A percentile compares a stretch with the other conserved stretches of the same genome.
phyloP scores from a whole-genome alignment of 2,888 invertebrate genomes.

The Prosapia bicincta region DNA sequence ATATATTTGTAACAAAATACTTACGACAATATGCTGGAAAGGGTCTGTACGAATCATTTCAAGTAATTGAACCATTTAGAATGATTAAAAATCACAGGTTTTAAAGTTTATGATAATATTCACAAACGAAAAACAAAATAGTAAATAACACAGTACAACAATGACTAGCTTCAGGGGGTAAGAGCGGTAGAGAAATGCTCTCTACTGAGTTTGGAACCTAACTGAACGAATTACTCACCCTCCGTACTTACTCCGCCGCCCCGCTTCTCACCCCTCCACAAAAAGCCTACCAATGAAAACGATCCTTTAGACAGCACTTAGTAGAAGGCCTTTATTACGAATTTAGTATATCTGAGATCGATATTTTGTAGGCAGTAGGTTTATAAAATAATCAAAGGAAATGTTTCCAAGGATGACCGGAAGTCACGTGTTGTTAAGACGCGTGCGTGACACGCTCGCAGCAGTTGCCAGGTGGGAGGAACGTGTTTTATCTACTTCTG shows the following conservation, averaged over 20 bases:
- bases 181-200: not conserved
- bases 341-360: conserved; percentile 23
- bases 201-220: not conserved
- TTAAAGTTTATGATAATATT: not conserved
- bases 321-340: conserved; percentile 33
- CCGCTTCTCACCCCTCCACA: conserved; percentile 13
- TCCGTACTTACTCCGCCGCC: not conserved
- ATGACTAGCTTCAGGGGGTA: not conserved
- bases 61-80: conserved; percentile 38
- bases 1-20: conserved; percentile 14
- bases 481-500: too few species aligned
- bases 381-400: conserved; percentile 23
- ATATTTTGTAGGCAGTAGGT: not conserved
- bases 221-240: not conserved
- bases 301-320: conserved; percentile 32
- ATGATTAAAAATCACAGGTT: not conserved
- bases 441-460: not conserved
- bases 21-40: conserved; percentile 36
- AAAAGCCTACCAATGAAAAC: conserved; percentile 34
- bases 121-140: not conserved
- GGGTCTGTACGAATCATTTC: conserved; percentile 38
- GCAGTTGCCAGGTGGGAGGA: too few species aligned
- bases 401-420: not conserved
- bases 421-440: not conserved
- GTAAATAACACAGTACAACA: not conserved